Evolutionary conservation across 2,113 vertebrate genomes (phyloP).

Genomic region (Ascaphus truei): DNA sequence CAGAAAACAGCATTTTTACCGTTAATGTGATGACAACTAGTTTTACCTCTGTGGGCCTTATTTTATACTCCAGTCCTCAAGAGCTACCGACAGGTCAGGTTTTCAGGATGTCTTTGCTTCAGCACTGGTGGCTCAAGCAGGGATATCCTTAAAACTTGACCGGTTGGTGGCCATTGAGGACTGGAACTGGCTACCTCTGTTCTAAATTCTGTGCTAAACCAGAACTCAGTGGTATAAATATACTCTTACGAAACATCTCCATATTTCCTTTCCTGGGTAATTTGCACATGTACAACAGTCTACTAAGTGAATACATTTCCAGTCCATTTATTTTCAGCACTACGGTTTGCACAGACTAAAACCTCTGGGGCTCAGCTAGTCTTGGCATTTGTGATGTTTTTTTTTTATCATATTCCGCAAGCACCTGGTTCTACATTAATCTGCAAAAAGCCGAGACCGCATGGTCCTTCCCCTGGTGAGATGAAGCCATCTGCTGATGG

Average conservation of each 20-base stretch:
- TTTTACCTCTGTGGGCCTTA: no score
- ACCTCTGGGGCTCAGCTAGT: not conserved
- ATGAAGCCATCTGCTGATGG: slow-evolving; percentile 13
- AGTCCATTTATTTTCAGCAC: not conserved
- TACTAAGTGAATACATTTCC: not conserved
- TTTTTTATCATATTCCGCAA: slow-evolving; percentile 1
- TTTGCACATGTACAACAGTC: not conserved
- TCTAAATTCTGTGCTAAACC: not conserved
- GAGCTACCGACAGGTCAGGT: no score
- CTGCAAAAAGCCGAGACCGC: not conserved
- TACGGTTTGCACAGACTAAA: not conserved
- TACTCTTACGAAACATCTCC: not conserved
- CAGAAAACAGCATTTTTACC: no score
- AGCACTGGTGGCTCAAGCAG: no score
- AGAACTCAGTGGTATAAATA: not conserved
- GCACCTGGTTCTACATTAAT: slow-evolving; percentile 6
- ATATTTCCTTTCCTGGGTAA: not conserved
- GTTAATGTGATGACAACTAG: no score
- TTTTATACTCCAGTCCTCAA: no score
- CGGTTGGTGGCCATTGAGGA: no score
- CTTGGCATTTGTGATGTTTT: not conserved
- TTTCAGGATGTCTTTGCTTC: no score
- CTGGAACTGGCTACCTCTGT: no score
- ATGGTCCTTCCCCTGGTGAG: not conserved
- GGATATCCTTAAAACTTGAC: no score